These are phyloP conservation scores for Capitella teleta DNA, from an alignment of 1,140 invertebrate species.

Conservation along the genomic window DNA sequence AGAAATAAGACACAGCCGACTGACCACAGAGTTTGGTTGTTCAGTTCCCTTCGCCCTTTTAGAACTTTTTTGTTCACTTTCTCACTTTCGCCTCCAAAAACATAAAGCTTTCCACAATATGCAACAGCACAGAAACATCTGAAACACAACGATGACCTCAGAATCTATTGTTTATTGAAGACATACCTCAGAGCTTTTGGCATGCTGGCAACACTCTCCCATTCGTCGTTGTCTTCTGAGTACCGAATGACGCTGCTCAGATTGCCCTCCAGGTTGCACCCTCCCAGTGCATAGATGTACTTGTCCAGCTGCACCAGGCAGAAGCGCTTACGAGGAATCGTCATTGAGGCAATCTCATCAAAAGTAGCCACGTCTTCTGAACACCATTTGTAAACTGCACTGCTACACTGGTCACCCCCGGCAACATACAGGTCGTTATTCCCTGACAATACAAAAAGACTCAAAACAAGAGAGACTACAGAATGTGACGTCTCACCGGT, in stretches of 20 bases:
- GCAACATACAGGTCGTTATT: constrained; percentile 7
- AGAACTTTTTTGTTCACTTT: constrained; percentile 1
- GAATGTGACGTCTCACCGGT: background rate
- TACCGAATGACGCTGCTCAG: constrained; percentile 2
- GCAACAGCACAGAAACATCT: constrained; percentile 9
- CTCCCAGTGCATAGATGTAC: constrained; percentile 6
- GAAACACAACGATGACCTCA: background rate
- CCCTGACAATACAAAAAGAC: background rate
- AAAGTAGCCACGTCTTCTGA: constrained; percentile 5
- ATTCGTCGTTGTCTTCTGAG: constrained; percentile 3
- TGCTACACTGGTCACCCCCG: constrained; percentile 1
- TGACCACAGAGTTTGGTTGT: constrained; percentile 1
- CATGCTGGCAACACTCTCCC: constrained; percentile 1
- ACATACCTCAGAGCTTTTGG: constrained; percentile 7
- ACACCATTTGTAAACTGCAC: background rate
- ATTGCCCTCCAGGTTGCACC: background rate
- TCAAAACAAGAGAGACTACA: background rate
- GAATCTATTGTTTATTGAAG: background rate
- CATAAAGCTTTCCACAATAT: constrained; percentile 6
- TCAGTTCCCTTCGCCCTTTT: constrained; percentile 1
- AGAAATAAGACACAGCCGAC: too few relatives aligned
- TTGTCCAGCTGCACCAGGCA: constrained; percentile 7
- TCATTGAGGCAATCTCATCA: constrained; percentile 2
- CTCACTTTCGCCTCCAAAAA: constrained; percentile 10
- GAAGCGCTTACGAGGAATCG: constrained; percentile 1